These are phyloP conservation scores for Tenthredo scrophulariae DNA, from an alignment of 2,888 invertebrate species.

Conservation along the genomic window DNA sequence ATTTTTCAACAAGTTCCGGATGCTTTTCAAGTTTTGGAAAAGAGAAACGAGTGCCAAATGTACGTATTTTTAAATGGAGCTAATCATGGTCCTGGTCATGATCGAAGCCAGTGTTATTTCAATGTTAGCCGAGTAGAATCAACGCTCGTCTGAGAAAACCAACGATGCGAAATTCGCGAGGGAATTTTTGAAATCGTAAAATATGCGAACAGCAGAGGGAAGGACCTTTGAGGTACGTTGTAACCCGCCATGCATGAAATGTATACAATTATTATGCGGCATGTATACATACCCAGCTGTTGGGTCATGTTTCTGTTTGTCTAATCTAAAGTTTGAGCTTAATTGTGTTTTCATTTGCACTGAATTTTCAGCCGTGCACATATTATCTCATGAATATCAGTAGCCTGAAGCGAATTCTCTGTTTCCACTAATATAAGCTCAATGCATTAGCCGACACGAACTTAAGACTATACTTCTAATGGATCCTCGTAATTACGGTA, in stretches of 20 bases:
- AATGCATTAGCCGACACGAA: constrained; percentile 18
- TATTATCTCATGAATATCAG: constrained; percentile 6
- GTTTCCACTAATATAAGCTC: constrained; percentile 16
- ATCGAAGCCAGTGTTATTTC: background rate
- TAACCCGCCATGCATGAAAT: constrained; percentile 1
- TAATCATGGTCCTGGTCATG: background rate
- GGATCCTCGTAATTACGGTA: constrained; percentile 33
- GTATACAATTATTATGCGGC: constrained; percentile 22
- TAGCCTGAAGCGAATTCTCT: background rate
- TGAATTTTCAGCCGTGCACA: constrained; percentile 3
- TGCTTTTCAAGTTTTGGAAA: background rate
- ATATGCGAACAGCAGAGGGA: background rate
- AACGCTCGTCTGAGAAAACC: background rate
- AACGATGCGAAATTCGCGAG: background rate
- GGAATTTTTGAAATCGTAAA: background rate
- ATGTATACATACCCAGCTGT: constrained; percentile 14
- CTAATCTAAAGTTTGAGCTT: constrained; percentile 41
- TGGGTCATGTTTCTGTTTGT: constrained; percentile 18
- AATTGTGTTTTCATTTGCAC: constrained; percentile 31
- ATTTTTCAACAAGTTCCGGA: background rate
- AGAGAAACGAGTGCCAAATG: background rate
- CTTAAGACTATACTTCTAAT: constrained; percentile 13
- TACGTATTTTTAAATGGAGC: background rate
- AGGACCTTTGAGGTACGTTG: background rate
- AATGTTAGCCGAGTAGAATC: background rate